phyloP scores from a whole-genome alignment of 2,888 invertebrate genomes.

The Ormyrus labotus region DNA sequence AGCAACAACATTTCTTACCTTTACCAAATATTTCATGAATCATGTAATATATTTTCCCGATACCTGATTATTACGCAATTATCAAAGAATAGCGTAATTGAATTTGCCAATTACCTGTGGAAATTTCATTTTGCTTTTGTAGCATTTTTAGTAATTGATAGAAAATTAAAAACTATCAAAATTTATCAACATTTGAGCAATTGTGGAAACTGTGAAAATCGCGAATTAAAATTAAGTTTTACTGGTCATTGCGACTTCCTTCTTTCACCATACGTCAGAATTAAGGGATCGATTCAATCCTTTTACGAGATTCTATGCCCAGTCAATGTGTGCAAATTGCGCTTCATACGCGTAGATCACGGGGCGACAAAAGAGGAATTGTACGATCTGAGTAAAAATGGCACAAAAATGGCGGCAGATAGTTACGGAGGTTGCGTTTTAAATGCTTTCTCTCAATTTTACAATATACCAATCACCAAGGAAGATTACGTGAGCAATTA shows the following conservation, averaged over 20 bases:
- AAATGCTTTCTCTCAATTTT: slow-evolving; percentile 24
- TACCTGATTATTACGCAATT: slow-evolving; percentile 23
- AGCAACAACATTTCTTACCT: background rate
- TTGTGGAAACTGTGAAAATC: background rate
- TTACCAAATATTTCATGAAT: background rate
- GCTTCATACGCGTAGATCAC: slow-evolving; percentile 41
- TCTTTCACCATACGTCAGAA: background rate
- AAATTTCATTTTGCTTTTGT: background rate
- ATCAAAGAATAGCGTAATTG: background rate
- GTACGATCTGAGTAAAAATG: slow-evolving; percentile 12
- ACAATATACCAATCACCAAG: slow-evolving; percentile 21
- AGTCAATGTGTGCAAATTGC: slow-evolving; percentile 11
- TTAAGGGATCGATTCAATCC: background rate
- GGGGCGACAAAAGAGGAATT: slow-evolving; percentile 35
- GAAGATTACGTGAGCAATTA: slow-evolving; percentile 34
- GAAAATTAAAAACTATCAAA: background rate
- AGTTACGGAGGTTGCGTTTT: slow-evolving; percentile 36
- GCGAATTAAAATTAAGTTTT: background rate
- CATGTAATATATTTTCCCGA: background rate
- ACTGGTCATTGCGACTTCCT: background rate
- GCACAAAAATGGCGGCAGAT: slow-evolving; percentile 8
- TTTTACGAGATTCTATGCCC: slow-evolving; percentile 26
- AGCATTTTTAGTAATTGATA: slow-evolving; percentile 21
- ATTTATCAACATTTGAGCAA: slow-evolving; percentile 17
- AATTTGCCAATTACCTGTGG: background rate